Conservation (phyloP, 2,797 vertebrate species). For the Gobionotothen gibberifrons region DNA sequence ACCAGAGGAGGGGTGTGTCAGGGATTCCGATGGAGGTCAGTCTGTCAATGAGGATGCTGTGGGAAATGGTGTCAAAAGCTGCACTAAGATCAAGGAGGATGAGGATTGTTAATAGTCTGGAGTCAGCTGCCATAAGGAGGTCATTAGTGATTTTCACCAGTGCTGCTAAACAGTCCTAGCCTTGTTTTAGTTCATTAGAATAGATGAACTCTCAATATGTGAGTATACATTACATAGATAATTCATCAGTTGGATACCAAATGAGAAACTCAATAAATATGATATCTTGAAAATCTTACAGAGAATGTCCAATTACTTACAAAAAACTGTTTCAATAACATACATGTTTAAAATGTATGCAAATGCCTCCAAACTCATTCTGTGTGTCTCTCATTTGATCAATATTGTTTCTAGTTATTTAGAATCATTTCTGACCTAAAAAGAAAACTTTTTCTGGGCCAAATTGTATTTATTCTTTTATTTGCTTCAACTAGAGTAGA, state of each 20-base stretch:
- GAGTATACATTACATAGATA: not conserved
- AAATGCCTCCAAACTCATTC: not conserved
- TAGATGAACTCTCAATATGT: not conserved
- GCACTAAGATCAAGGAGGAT: too few species aligned
- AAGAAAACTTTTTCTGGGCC: too few species aligned
- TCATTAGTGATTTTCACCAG: too few species aligned
- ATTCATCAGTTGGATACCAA: not conserved
- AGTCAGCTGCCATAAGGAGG: too few species aligned
- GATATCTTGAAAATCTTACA: not conserved
- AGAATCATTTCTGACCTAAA: too few species aligned
- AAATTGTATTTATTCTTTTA: slow-evolving; percentile 20
- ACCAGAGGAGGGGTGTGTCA: too few species aligned
- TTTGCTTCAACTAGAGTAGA: slow-evolving; percentile 5
- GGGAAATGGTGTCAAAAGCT: too few species aligned
- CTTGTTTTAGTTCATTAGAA: not conserved
- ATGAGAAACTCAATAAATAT: not conserved
- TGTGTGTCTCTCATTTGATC: not conserved
- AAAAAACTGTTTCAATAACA: not conserved
- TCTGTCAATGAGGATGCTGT: too few species aligned
- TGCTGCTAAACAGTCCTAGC: not conserved
- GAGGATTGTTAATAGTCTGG: too few species aligned
- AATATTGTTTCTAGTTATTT: not conserved
- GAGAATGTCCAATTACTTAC: not conserved
- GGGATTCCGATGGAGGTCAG: too few species aligned
- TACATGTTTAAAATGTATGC: not conserved